A percentile compares a stretch with the other conserved stretches of the same genome.
Conservation (phyloP, 2,113 vertebrate species). For the Otolemur garnettii region DNA sequence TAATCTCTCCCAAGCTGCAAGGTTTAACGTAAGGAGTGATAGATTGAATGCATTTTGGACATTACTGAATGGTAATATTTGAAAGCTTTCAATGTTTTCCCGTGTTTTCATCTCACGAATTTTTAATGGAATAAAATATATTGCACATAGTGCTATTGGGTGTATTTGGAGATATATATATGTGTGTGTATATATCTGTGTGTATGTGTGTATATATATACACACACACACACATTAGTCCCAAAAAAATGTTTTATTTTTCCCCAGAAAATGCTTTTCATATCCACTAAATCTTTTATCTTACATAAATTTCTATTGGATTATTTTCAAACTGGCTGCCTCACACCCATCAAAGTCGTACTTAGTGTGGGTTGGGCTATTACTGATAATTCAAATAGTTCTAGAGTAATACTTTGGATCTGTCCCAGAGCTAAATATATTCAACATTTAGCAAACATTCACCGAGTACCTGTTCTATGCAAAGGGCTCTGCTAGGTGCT, state of each 20-base stretch:
- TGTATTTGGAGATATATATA: background rate
- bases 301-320: background rate
- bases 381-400: slow-evolving; percentile 5
- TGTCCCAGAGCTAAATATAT: slow-evolving; percentile 25
- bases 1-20: background rate
- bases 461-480: slow-evolving; percentile 10
- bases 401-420: background rate
- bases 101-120: background rate
- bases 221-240: background rate
- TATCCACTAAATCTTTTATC: background rate
- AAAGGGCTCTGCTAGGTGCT: slow-evolving; percentile 35
- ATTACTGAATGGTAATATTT: slow-evolving; percentile 23
- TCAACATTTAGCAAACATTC: slow-evolving; percentile 41
- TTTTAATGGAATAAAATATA: background rate
- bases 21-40: background rate
- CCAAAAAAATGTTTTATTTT: background rate
- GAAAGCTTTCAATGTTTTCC: background rate
- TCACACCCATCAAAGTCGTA: background rate
- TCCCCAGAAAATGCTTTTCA: background rate
- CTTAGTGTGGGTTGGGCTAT: background rate
- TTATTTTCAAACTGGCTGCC: background rate
- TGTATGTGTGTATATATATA: background rate
- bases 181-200: background rate
- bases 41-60: background rate
- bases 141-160: background rate